Evolutionary conservation across 2,113 vertebrate genomes (phyloP), one percentile per base, ranked within the genome.

Genomic region (Sprattus sprattus): DNA sequence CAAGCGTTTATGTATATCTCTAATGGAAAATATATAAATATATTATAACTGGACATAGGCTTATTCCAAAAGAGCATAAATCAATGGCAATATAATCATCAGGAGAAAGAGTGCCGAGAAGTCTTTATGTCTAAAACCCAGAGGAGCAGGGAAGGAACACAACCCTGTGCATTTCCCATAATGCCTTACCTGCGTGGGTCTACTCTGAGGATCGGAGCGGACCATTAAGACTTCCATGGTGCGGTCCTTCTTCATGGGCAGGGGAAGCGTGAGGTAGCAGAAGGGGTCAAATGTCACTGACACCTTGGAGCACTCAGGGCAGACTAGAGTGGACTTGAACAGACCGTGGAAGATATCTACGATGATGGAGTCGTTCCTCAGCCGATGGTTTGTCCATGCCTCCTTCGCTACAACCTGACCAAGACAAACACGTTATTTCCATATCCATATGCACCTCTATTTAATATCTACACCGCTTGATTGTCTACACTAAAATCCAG

Each of bases 271-370:
- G 93, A 98, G 95, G 94, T 98, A 98, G 94, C 97, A 98, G 94
- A 98, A 98, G 4, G 97, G 97, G 89, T 98, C 97, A 92, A 98
- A 98, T 71, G 97, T 98, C 82, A 98, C 97, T 2, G 97, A 98
- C 88, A 98, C 93, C 90, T 96, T 97, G 67, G 95, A 93, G 91
- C 97, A 98, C 88, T 97, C 96, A 28, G 97, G 97, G 81, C 97
- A 98, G 85, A 98, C 97, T 88, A 98, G 92, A 0, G 97, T 98
- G 71, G 97, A 98, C 89, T 97, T 98, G 93, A 98, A 98, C 88
- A 98, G 95, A 82, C 97, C 97, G 0, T 98, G 97, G 88, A 98
- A 97, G 84, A 96, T 98, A 78, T 98, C 97, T 82, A 98, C 97
- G 32, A 98, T 98, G 44, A 98, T 95, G 0, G 97, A 98, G 91